Evolutionary conservation across 2,113 vertebrate genomes (phyloP).

Genomic region (Vulpes lagopus): DNA sequence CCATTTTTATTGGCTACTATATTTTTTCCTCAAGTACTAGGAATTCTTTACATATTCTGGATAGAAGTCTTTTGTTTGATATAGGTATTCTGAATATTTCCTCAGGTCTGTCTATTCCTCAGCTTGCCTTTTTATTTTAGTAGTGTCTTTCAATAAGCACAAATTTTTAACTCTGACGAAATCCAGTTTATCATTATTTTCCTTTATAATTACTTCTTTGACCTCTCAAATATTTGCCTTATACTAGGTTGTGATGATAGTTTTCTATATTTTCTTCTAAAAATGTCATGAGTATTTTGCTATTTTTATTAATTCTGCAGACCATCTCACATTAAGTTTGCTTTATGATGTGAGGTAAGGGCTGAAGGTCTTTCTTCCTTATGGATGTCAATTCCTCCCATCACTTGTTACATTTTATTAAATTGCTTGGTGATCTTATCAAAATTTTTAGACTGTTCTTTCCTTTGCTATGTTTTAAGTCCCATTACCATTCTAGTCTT

Average conservation of each 20-base stretch:
- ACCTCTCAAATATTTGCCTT: constrained; percentile 8
- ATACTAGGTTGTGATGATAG: background rate
- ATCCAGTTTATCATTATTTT: background rate
- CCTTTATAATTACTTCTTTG: constrained; percentile 43
- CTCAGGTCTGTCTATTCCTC: background rate
- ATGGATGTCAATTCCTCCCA: background rate
- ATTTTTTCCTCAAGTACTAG: constrained; percentile 4
- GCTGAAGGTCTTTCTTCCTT: background rate
- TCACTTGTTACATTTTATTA: background rate
- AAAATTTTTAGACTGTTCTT: constrained; percentile 33
- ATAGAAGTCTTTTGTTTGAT: constrained; percentile 3
- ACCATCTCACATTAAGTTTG: background rate
- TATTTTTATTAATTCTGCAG: background rate
- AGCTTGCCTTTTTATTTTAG: constrained; percentile 34
- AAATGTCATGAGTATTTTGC: constrained; percentile 6
- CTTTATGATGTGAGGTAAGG: background rate
- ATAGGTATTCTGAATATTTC: background rate
- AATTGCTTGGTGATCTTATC: constrained; percentile 5
- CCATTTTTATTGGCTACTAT: constrained; percentile 17
- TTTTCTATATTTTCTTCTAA: constrained; percentile 36
- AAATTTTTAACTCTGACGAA: constrained; percentile 13
- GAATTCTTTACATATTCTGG: constrained; percentile 1
- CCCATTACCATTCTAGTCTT: background rate
- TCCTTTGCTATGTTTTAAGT: constrained; percentile 42
- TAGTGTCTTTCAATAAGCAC: background rate